A percentile compares a stretch with the other conserved stretches of the same genome.
Conservation (phyloP, 2,797 vertebrate genomes). For the Lepilemur ruficaudatus region DNA sequence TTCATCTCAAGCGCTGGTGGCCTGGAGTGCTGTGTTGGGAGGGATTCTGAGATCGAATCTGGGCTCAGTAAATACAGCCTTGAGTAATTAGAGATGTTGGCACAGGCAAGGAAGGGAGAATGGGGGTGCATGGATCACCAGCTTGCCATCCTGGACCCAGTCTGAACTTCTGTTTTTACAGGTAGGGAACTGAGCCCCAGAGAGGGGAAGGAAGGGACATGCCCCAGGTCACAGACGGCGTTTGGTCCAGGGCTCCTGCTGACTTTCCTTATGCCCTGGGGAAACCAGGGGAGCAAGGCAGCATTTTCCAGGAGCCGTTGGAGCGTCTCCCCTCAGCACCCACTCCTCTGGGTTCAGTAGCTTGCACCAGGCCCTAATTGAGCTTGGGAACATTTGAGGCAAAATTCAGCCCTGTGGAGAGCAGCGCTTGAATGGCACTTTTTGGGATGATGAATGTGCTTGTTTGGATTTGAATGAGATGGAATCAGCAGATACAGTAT, state of each 20-base stretch:
- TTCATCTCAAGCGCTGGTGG: background rate
- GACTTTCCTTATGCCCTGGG: background rate
- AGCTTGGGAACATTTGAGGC: slow-evolving; percentile 64
- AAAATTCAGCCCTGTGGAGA: slow-evolving; percentile 66
- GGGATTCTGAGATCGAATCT: background rate
- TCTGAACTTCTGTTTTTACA: background rate
- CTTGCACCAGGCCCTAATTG: slow-evolving; percentile 70
- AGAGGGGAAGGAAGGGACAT: background rate
- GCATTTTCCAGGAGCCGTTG: background rate
- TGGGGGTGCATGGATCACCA: accelerated
- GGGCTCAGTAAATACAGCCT: background rate
- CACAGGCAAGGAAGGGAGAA: background rate
- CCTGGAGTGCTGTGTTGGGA: background rate
- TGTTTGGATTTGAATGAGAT: slow-evolving; percentile 74
- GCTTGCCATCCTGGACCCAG: background rate
- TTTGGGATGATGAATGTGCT: slow-evolving; percentile 75
- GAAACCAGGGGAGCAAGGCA: background rate
- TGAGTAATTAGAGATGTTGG: background rate
- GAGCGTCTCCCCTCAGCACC: background rate
- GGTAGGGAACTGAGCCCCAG: background rate
- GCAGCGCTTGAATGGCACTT: slow-evolving; percentile 70
- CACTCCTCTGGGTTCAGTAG: slow-evolving; percentile 29
- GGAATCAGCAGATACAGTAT: slow-evolving; percentile 79
- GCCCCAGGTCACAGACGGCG: background rate
- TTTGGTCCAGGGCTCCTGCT: background rate